These are phyloP conservation scores for Phasianus colchicus DNA, from an alignment of 2,113 vertebrate genomes.

Conservation along the genomic window DNA sequence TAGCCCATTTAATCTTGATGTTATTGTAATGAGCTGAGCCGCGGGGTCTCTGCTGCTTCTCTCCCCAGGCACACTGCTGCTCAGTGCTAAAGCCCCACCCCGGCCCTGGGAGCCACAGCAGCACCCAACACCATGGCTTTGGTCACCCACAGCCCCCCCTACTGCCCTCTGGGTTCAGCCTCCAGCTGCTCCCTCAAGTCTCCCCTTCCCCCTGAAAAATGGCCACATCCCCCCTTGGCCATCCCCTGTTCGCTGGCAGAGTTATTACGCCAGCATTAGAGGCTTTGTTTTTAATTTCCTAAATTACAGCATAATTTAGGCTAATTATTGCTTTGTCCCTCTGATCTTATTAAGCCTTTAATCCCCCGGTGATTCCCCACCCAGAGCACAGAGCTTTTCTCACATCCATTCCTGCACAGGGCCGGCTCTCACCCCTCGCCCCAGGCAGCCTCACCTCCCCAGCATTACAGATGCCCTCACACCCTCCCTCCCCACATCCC, in stretches of 20 bases:
- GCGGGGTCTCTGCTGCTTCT: constrained; percentile 41
- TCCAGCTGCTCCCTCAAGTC: rapidly evolving
- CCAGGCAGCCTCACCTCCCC: neutral
- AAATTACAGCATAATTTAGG: constrained; percentile 75
- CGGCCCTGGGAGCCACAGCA: neutral
- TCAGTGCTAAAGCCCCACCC: neutral
- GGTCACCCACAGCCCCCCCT: no score
- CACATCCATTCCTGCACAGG: constrained; percentile 56
- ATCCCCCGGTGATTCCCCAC: constrained; percentile 69
- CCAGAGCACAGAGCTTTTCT: constrained; percentile 67
- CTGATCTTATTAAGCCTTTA: constrained; percentile 77
- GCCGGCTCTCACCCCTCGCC: constrained; percentile 54
- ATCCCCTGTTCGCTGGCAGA: constrained; percentile 6
- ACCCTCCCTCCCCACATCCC: neutral
- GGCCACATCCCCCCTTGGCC: neutral
- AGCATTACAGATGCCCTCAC: neutral
- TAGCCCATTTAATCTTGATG: constrained; percentile 71
- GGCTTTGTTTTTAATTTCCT: constrained; percentile 75
- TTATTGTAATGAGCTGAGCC: constrained; percentile 64
- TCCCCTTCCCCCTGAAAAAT: neutral
- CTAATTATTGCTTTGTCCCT: constrained; percentile 75
- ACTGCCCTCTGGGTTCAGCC: rapidly evolving
- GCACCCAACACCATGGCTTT: no score
- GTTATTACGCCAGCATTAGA: constrained; percentile 45
- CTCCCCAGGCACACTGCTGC: constrained; percentile 27